phyloP scores from a whole-genome alignment of 1,140 invertebrate species.

The Mercenaria mercenaria region DNA sequence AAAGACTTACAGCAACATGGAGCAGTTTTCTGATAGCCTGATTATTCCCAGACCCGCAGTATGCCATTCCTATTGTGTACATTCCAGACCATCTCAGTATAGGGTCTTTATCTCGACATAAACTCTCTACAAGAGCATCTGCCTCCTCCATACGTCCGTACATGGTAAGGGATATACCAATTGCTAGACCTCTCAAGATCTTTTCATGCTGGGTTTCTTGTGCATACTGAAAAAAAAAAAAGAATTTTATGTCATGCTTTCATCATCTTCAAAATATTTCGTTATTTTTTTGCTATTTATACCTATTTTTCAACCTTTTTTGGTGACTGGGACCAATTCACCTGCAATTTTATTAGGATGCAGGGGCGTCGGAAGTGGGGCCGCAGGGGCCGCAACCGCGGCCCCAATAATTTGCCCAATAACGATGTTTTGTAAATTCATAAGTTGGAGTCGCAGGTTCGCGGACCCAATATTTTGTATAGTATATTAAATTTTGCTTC shows the following conservation, averaged over 20 bases:
- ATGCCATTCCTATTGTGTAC: constrained; percentile 99
- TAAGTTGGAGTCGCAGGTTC: no score
- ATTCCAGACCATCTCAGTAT: constrained; percentile 93
- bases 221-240: constrained; percentile 79
- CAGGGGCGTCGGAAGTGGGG: no score
- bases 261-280: no score
- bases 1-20: constrained; percentile 95
- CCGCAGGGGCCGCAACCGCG: no score
- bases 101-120: constrained; percentile 90
- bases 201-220: constrained; percentile 99
- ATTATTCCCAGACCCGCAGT: constrained; percentile 99
- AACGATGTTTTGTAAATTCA: no score
- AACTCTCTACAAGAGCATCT: constrained; percentile 95
- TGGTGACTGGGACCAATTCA: no score
- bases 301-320: no score
- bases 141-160: constrained; percentile 98
- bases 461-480: no score
- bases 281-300: no score
- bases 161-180: constrained; percentile 98
- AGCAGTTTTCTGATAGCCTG: constrained; percentile 97
- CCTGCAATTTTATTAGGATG: no score
- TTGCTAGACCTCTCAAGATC: constrained; percentile 97
- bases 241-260: background rate
- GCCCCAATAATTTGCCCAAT: no score
- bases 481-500: no score